Evolutionary conservation across 2,113 vertebrate genomes (phyloP), one percentile per base, ranked within the genome.

Genomic region (Geothlypis trichas): DNA sequence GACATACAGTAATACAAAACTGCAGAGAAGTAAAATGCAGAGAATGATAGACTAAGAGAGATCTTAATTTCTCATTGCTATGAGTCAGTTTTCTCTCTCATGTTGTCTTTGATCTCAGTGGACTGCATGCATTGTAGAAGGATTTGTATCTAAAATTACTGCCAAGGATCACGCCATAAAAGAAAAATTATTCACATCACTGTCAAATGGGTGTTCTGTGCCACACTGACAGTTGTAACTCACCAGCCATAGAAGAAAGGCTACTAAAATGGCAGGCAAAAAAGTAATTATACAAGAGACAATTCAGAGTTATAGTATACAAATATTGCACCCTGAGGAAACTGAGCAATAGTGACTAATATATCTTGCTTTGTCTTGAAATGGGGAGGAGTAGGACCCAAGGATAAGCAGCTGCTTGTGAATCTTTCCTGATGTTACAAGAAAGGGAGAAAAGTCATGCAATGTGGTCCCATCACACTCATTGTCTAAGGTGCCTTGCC

Each of bases 51-150:
- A 6, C 9, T 73, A 35, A 3, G 37, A 79, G 58, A 61, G 31
- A n/a, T 31, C 19, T 52, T 73, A 66, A 76, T 84, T 93, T 35
- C 22, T 52, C 63, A 21, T 62, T 37, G 54, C 46, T 89, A 84
- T 15, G 6, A 57, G 14, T 20, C 6, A 76, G 22, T 54, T 83
- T 92, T 88, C 4, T 49, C 5, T 59, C 49, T 65, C 10, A 11
- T 73, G 55, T 15, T 54, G 3, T 73, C 16, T 58, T 94, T 83
- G 41, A 52, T 65, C 52, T 88, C 49, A 61, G 2, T 11, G 42
- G 55, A 37, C 37, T 42, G 31, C 5, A 9, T 1, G 0, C 0
- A 0, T 8, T 67, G n/a, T 37, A 75, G 39, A 76, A 73, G 6
- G 31, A 78, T 22, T 63, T 76, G 13, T 62, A 74, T 61, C 51